Percentiles rank a stretch among this genome's conserved stretches.
Evolutionary conservation across 2,113 vertebrate species (phyloP).

Genomic region (Sinocyclocheilus maitianheensis): DNA sequence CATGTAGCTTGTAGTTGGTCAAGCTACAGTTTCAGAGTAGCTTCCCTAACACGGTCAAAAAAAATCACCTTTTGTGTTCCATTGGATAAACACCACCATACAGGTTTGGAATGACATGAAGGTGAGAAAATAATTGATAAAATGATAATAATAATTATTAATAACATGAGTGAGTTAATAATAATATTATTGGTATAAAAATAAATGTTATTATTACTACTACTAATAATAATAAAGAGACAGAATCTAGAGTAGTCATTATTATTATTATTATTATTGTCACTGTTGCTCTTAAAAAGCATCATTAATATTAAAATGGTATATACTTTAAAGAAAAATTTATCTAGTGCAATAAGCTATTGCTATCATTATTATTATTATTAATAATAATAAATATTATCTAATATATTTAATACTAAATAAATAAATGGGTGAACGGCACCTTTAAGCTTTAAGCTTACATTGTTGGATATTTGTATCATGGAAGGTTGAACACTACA

Average conservation of each 20-base stretch:
- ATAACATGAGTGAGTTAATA: not conserved
- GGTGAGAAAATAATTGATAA: no score
- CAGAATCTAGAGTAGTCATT: not conserved
- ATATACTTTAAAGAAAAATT: not conserved
- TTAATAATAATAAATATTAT: not conserved
- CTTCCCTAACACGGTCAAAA: no score
- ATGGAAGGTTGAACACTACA: not conserved
- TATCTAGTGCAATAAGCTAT: not conserved
- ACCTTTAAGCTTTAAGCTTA: not conserved
- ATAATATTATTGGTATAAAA: not conserved
- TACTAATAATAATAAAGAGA: not conserved
- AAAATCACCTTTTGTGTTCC: not conserved
- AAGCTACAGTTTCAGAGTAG: no score
- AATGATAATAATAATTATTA: no score
- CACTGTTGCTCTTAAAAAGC: no score
- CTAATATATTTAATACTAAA: not conserved
- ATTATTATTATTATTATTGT: not conserved
- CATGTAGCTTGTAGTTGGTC: no score
- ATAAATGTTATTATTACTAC: not conserved
- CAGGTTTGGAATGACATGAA: not conserved
- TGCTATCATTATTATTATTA: not conserved
- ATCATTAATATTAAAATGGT: not conserved
- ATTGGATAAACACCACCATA: not conserved
- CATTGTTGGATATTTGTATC: not conserved
- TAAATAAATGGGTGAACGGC: not conserved